phyloP scores from a whole-genome alignment of 1,140 invertebrate species.

The Diorhabda elongata region DNA sequence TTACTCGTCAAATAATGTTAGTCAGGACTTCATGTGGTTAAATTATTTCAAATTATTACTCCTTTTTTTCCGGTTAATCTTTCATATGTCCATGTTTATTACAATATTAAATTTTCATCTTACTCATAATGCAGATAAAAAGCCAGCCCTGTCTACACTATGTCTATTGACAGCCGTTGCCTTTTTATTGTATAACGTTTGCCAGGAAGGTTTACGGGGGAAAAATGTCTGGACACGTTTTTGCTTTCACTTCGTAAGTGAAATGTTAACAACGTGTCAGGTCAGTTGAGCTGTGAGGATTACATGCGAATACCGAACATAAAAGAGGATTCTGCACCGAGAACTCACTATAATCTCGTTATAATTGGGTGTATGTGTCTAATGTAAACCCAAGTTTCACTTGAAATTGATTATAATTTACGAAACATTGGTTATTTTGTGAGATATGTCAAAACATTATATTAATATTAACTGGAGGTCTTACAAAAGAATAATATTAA shows the following conservation, averaged over 20 bases:
- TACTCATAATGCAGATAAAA: too few species aligned
- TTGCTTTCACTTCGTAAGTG: constrained; percentile 2
- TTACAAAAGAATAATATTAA: too few species aligned
- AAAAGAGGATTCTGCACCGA: not conserved
- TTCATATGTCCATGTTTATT: too few species aligned
- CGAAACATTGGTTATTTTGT: not conserved
- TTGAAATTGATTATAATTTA: not conserved
- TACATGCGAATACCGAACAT: not conserved
- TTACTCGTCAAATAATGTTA: too few species aligned
- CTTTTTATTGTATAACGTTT: not conserved
- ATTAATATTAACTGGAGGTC: too few species aligned
- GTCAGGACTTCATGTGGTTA: too few species aligned
- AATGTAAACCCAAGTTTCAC: not conserved
- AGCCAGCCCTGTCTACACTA: too few species aligned
- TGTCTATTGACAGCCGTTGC: not conserved
- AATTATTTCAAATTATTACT: too few species aligned
- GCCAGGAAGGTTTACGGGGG: not conserved
- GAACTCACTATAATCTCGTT: constrained; percentile 3
- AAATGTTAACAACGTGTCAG: constrained; percentile 2
- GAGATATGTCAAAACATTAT: not conserved
- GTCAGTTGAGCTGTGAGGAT: constrained; percentile 1
- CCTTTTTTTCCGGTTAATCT: too few species aligned
- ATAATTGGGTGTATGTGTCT: not conserved
- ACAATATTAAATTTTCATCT: too few species aligned
- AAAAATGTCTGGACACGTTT: constrained; percentile 2